Evolutionary conservation across 2,888 invertebrate genomes (phyloP).

Genomic region (Troides aeacus): DNA sequence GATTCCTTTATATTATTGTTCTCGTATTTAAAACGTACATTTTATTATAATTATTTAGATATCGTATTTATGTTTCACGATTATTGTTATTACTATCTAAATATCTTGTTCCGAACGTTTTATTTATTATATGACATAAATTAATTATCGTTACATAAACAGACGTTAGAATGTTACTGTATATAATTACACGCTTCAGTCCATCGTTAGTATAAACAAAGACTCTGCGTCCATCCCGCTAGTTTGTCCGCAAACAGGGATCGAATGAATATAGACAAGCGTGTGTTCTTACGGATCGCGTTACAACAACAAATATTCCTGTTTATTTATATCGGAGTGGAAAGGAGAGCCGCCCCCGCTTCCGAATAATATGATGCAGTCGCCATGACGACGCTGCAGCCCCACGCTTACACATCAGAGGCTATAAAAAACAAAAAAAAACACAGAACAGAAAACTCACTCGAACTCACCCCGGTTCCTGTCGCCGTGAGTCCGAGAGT

Average conservation of each 20-base stretch:
- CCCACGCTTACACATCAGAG: conserved; percentile 65
- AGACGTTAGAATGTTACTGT: conserved; percentile 41
- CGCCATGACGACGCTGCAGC: conserved; percentile 70
- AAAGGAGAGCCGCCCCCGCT: conserved; percentile 43
- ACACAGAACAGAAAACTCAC: conserved; percentile 69
- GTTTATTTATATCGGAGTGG: conserved; percentile 55
- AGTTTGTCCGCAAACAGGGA: conserved; percentile 74
- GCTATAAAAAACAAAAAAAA: conserved; percentile 68
- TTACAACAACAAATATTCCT: conserved; percentile 72
- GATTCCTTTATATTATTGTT: no score
- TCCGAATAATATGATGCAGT: conserved; percentile 70
- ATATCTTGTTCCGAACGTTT: neutral
- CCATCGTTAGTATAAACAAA: conserved; percentile 60
- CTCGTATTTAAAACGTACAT: no score
- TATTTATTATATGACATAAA: neutral
- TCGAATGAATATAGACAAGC: conserved; percentile 74
- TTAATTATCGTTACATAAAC: conserved; percentile 10
- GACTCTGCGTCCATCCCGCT: conserved; percentile 65
- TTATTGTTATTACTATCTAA: neutral
- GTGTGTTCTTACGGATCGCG: conserved; percentile 69
- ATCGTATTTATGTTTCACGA: neutral
- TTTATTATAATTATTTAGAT: no score
- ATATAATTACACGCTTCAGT: conserved; percentile 61
- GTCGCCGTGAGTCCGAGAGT: conserved; percentile 77
- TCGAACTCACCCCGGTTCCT: conserved; percentile 74